Percentiles rank a stretch among this genome's conserved stretches.
These are phyloP conservation scores for Agelastica alni DNA, from an alignment of 2,888 invertebrate species.

Conservation along the genomic window DNA sequence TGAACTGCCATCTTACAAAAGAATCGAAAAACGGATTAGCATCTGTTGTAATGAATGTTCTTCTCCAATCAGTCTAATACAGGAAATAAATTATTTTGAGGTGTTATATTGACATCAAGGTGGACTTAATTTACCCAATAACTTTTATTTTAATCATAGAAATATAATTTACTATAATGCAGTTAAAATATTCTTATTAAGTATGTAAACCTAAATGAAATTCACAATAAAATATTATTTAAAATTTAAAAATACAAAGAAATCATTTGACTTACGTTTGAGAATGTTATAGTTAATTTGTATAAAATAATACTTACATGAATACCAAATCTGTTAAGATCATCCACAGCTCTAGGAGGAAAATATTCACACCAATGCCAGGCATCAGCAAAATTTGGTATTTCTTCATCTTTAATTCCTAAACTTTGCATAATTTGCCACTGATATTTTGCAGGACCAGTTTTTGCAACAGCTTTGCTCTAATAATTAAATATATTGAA, in stretches of 20 bases:
- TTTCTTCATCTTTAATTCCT: conserved; percentile 89
- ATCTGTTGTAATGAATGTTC: conserved; percentile 98
- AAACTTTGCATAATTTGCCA: conserved; percentile 99
- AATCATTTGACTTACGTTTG: conserved; percentile 3
- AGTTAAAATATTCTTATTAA: too few species aligned
- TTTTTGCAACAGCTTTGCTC: conserved; percentile 94
- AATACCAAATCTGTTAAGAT: conserved; percentile 86
- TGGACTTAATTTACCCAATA: too few species aligned
- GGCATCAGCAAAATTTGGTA: conserved; percentile 87
- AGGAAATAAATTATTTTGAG: too few species aligned
- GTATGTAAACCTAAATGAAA: too few species aligned
- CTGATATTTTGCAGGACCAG: conserved; percentile 87
- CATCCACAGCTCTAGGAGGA: conserved; percentile 85
- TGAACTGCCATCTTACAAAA: conserved; percentile 96
- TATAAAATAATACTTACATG: conserved; percentile 69
- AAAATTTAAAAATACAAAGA: too few species aligned
- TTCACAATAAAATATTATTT: too few species aligned
- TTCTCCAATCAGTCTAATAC: conserved; percentile 90
- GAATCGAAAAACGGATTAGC: conserved; percentile 97
- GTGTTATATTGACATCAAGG: too few species aligned
- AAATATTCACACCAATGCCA: conserved; percentile 96
- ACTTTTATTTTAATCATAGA: too few species aligned
- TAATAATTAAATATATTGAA: conserved; percentile 48
- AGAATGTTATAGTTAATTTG: too few species aligned
- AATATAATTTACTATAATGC: too few species aligned